Evolutionary conservation across 2,888 invertebrate genomes (phyloP), one percentile per base, ranked within the genome.

Genomic region (Idaea aversata): DNA sequence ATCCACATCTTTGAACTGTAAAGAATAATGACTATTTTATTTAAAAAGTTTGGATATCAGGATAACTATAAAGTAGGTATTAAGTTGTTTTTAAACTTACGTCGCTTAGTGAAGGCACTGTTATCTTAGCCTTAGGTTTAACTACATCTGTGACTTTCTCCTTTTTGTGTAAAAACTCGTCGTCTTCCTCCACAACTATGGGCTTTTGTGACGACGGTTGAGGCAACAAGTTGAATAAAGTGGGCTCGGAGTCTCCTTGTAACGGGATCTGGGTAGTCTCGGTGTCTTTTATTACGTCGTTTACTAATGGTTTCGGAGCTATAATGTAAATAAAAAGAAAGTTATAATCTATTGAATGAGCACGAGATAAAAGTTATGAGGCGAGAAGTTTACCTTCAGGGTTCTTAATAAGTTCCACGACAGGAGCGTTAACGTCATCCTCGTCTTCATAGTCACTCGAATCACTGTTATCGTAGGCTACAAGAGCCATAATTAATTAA

Each of bases 51-150:
- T 57, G 57, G 57, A 7, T 3, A 57, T 57, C 1, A 13, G 15
- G 10, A 57, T 57, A 3, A 13, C 3, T 57, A 66, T 63, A 57
- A 15, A 59, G 38, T 58, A 59, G 13, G 58, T 36, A 65, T 13
- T 61, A 25, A 15, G 25, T 34, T 61, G 59, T 61, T 61, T 59
- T 59, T 61, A 2, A 59, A 77, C 88, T 86, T 87, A 95, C 95
- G 83, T 96, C 95, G 73, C 93, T 94, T 5, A 96, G 86, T 0
- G 95, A 95, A 0, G 96, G 96, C 63, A 96, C 94, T 59, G 93
- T 93, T 71, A 96, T 96, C 84, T 94, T 95, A 0, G 95, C 94
- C 65, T 94, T 91, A 71, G 89, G 91, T 85, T 86, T 93, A 70
- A 87, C 81, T 64, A 77, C 61, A 67, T 77, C 83, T 5, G 70